These are phyloP conservation scores for Corythucha ciliata DNA, from an alignment of 2,888 invertebrate genomes.

Conservation along the genomic window DNA sequence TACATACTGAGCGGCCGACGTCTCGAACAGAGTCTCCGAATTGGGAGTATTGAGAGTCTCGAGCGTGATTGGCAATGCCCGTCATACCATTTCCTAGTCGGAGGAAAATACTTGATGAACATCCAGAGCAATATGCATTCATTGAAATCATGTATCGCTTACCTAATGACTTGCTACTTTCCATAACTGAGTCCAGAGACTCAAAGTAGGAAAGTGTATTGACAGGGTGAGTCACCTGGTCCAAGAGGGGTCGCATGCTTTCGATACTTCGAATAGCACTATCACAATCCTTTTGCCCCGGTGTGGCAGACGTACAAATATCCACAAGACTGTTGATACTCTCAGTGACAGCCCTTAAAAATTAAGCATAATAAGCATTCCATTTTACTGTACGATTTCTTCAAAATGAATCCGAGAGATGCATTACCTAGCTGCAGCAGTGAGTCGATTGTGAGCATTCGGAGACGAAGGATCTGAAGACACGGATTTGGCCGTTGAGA, in stretches of 20 bases:
- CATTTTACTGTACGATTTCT: too few relatives aligned
- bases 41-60: slow-evolving; percentile 72
- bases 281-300: slow-evolving; percentile 94
- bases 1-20: slow-evolving; percentile 81
- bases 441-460: slow-evolving; percentile 80
- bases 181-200: slow-evolving; percentile 82
- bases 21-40: slow-evolving; percentile 75
- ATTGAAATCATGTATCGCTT: slow-evolving; percentile 33
- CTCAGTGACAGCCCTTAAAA: slow-evolving; percentile 70
- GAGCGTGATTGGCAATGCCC: slow-evolving; percentile 86
- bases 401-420: not conserved
- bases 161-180: slow-evolving; percentile 72
- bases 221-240: slow-evolving; percentile 78
- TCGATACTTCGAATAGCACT: slow-evolving; percentile 88
- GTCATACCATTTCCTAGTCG: slow-evolving; percentile 90
- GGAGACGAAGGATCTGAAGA: slow-evolving; percentile 83
- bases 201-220: slow-evolving; percentile 86
- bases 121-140: not conserved
- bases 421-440: slow-evolving; percentile 63
- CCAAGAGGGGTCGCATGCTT: slow-evolving; percentile 69
- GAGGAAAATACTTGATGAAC: slow-evolving; percentile 30
- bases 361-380: slow-evolving; percentile 6
- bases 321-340: slow-evolving; percentile 84
- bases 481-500: slow-evolving; percentile 79
- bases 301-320: slow-evolving; percentile 79